phyloP scores from a whole-genome alignment of 2,113 vertebrate genomes.

The Campylorhamphus procurvoides region DNA sequence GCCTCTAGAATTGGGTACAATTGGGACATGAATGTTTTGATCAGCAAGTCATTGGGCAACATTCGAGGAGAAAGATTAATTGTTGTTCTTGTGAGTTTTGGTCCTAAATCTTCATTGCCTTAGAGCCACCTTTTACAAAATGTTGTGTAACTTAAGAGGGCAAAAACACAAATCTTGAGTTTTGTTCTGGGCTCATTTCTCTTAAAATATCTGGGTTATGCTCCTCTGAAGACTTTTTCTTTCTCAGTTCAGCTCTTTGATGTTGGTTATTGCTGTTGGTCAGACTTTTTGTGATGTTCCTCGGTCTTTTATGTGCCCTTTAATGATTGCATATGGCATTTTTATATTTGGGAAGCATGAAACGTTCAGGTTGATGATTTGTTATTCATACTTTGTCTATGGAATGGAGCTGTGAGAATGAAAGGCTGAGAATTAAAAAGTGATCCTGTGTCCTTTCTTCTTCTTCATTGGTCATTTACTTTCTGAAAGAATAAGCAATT shows the following conservation, averaged over 20 bases:
- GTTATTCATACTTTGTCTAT: neutral
- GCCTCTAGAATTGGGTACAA: neutral
- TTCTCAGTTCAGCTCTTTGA: neutral
- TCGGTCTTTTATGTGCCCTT: neutral
- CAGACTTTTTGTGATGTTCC: neutral
- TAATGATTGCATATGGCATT: neutral
- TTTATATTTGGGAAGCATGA: neutral
- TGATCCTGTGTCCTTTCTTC: neutral
- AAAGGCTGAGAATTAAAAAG: neutral
- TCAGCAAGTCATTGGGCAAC: neutral
- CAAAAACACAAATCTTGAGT: neutral
- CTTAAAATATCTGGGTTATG: neutral
- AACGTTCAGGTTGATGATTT: neutral
- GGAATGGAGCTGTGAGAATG: neutral
- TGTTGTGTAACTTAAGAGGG: neutral
- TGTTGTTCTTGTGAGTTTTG: neutral
- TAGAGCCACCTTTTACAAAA: neutral
- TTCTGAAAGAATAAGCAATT: neutral
- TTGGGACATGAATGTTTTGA: neutral
- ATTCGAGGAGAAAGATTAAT: neutral
- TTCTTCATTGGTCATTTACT: neutral
- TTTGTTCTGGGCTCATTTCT: neutral
- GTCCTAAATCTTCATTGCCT: neutral
- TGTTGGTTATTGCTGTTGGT: neutral
- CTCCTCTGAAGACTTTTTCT: neutral